Evolutionary conservation across 2,113 vertebrate genomes (phyloP), one percentile per base, ranked within the genome.

Genomic region (Saiga tatarica): DNA sequence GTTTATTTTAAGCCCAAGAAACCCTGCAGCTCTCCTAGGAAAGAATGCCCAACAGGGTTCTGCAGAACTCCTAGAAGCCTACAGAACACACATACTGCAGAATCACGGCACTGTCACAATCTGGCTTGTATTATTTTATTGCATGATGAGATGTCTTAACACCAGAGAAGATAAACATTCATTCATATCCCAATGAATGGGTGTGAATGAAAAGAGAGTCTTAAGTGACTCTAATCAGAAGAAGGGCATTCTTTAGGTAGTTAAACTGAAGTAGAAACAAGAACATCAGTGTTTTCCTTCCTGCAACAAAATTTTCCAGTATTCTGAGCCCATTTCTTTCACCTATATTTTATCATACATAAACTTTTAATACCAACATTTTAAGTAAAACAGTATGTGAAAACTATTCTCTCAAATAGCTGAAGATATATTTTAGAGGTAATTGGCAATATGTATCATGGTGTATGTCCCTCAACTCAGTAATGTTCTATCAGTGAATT

Each of bases 311-410:
- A 36, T 60, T 89, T 83, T 45, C 39, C 13, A 60, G 59, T 81
- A 95, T 33, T 53, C 25, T 13, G 13, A 92, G 28, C 6, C 30
- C 45, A 86, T 64, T 91, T 83, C 14, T 67, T 87, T 87, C 13
- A 89, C 16, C 3, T 87, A 45, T 0, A 64, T 76, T 94, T 96
- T 57, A 42, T 64, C 19, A 85, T 9, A 45, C 1, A 2, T 78
- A 82, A 87, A 25, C 87, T 62, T 94, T 95, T 33, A 89, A 82
- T 23, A 28, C 19, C 19, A 78, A 86, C 3, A 60, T 91, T 91
- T 91, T 94, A 83, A 83, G 7, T 76, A 39, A 97, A 94, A 86
- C 50, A 33, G 15, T 81, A 86, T 78, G 91, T 78, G 25, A 90
- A 97, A 97, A 76, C 74, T 64, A 57, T 33, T 62, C 7, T 55